Evolutionary conservation across 35 echinoderm and acorn worm species (phyloP).

Genomic region (Diadema setosum): DNA sequence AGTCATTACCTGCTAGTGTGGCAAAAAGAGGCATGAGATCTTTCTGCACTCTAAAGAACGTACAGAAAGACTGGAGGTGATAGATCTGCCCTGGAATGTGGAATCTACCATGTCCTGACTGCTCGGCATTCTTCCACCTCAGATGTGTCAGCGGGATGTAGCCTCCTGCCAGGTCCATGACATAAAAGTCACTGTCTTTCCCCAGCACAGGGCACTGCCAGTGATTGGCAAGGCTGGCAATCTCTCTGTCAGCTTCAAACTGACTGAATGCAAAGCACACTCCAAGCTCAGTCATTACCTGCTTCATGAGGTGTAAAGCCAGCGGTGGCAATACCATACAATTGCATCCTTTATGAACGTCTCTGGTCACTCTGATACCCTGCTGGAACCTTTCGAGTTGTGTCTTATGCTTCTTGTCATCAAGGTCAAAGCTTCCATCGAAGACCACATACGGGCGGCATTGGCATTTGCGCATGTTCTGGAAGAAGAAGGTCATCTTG

Average conservation of each 20-base stretch:
- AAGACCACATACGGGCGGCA: slow-evolving; percentile 70
- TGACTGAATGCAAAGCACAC: slow-evolving; percentile 69
- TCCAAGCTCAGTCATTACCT: slow-evolving; percentile 51
- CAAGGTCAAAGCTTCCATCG: slow-evolving; percentile 77
- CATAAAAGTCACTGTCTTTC: slow-evolving; percentile 88
- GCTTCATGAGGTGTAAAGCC: slow-evolving; percentile 21
- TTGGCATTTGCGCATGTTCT: slow-evolving; percentile 52
- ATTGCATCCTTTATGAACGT: slow-evolving; percentile 18
- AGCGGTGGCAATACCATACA: slow-evolving; percentile 48
- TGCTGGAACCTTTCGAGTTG: slow-evolving; percentile 43
- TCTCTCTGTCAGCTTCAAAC: slow-evolving; percentile 97
- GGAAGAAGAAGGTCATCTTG: slow-evolving; percentile 47
- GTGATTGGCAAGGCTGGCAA: slow-evolving; percentile 65
- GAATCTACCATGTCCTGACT: not conserved
- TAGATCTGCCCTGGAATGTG: slow-evolving; percentile 49
- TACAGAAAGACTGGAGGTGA: slow-evolving; percentile 58
- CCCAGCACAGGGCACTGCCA: slow-evolving; percentile 61
- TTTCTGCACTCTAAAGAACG: slow-evolving; percentile 53
- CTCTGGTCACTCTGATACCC: slow-evolving; percentile 26
- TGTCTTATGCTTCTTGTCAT: slow-evolving; percentile 81
- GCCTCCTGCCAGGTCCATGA: slow-evolving; percentile 74
- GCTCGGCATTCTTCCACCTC: slow-evolving; percentile 45
- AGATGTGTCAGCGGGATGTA: slow-evolving; percentile 75
- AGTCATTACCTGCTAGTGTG: slow-evolving; percentile 82
- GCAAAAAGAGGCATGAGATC: slow-evolving; percentile 77